Conservation (phyloP, 2,113 vertebrate species). For the Vimba vimba region DNA sequence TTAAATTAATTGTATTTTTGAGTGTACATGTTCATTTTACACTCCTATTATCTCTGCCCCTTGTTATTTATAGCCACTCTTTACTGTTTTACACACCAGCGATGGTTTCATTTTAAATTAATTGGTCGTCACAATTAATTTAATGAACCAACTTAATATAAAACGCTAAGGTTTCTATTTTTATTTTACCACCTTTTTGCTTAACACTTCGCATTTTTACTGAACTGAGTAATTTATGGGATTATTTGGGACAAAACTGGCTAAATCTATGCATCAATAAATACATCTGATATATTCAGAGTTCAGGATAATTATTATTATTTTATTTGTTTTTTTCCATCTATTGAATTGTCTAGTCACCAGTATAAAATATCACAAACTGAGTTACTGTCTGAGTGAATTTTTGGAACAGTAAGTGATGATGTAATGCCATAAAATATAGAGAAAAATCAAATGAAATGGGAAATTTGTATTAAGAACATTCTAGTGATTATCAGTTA, state of each 20-base stretch:
- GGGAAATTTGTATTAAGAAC: neutral
- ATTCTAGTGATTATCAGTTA: neutral
- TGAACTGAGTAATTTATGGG: neutral
- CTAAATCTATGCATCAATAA: neutral
- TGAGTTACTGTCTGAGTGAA: neutral
- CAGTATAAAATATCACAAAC: no score
- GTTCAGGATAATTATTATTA: no score
- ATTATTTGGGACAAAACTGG: neutral
- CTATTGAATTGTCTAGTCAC: no score
- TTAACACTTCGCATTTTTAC: neutral
- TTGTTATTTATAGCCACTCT: neutral
- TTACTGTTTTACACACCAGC: neutral
- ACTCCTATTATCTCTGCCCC: slow-evolving; percentile 43
- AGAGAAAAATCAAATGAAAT: no score
- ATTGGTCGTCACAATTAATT: neutral
- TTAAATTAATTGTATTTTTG: neutral
- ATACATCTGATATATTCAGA: no score
- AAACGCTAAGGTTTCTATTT: neutral
- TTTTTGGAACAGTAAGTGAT: neutral
- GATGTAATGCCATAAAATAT: no score
- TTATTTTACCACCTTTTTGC: neutral
- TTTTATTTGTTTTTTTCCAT: no score
- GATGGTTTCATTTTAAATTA: neutral
- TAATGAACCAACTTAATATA: neutral
- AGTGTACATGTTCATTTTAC: neutral